Conservation (phyloP, 1,140 invertebrate genomes). For the Vanessa tameamea region DNA sequence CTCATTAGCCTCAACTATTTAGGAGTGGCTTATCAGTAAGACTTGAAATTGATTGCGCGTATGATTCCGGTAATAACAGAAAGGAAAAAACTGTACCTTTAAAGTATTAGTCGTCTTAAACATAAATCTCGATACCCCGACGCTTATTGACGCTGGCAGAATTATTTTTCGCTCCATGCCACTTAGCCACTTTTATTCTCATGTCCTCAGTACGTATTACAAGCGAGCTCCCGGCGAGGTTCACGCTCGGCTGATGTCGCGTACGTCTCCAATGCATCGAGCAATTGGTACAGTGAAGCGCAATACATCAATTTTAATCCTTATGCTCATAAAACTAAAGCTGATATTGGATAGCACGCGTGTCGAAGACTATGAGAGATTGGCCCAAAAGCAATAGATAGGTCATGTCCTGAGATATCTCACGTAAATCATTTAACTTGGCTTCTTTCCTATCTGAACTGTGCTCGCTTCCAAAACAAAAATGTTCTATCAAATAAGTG, state of each 20-base stretch:
- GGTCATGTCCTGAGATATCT: slow-evolving; percentile 26
- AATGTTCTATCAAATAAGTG: slow-evolving; percentile 9
- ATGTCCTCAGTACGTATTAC: slow-evolving; percentile 1
- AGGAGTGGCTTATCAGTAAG: no score
- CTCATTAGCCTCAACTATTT: no score
- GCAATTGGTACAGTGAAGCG: not conserved
- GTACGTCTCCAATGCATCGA: slow-evolving; percentile 4
- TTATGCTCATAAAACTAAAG: not conserved
- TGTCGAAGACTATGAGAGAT: slow-evolving; percentile 8
- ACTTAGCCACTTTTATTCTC: not conserved
- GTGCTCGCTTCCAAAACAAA: not conserved
- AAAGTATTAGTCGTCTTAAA: not conserved
- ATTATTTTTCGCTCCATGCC: not conserved
- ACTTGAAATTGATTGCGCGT: no score
- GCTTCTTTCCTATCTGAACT: slow-evolving; percentile 4
- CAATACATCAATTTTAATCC: not conserved
- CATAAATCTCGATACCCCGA: not conserved
- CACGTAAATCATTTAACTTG: slow-evolving; percentile 29
- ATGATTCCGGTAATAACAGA: no score
- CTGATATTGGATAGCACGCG: not conserved
- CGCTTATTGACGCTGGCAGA: not conserved
- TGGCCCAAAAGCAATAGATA: slow-evolving; percentile 26
- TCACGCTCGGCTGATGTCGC: not conserved
- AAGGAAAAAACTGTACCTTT: no score
- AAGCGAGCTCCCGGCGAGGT: not conserved